Percentiles rank a stretch among this genome's conserved stretches.
These are phyloP conservation scores for Casuarius casuarius DNA, from an alignment of 2,113 vertebrate genomes.

Conservation along the genomic window DNA sequence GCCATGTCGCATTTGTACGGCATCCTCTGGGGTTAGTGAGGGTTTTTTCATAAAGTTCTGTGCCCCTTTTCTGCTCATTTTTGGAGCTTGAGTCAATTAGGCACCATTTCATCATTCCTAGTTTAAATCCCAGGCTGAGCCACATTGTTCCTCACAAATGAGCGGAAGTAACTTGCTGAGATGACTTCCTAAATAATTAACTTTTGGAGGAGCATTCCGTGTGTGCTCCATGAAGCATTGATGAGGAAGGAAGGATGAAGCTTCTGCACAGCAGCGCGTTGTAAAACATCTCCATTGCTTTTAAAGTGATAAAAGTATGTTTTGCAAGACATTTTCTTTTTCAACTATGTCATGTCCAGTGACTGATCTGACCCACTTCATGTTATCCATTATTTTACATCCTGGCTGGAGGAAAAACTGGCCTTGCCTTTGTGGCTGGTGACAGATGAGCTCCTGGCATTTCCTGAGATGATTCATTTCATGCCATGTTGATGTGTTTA, in stretches of 20 bases:
- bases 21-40: accelerated
- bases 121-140: constrained; percentile 31
- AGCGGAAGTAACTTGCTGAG: constrained; percentile 44
- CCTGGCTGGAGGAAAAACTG: background rate
- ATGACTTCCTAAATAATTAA: constrained; percentile 48
- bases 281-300: background rate
- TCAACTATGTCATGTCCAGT: background rate
- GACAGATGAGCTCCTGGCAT: constrained; percentile 52
- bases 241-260: constrained; percentile 17
- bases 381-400: constrained; percentile 24
- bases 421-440: constrained; percentile 18
- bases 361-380: background rate
- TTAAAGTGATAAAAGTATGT: background rate
- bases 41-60: background rate
- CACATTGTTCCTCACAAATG: background rate
- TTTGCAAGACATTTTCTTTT: background rate
- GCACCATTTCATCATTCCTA: constrained; percentile 18
- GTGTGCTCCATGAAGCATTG: background rate
- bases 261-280: background rate
- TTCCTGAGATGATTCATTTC: constrained; percentile 48
- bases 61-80: background rate
- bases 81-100: background rate
- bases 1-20: accelerated
- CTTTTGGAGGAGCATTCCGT: constrained; percentile 37
- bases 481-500: background rate